Conservation (phyloP, 2,888 invertebrate genomes). For the Tholera decimalis region DNA sequence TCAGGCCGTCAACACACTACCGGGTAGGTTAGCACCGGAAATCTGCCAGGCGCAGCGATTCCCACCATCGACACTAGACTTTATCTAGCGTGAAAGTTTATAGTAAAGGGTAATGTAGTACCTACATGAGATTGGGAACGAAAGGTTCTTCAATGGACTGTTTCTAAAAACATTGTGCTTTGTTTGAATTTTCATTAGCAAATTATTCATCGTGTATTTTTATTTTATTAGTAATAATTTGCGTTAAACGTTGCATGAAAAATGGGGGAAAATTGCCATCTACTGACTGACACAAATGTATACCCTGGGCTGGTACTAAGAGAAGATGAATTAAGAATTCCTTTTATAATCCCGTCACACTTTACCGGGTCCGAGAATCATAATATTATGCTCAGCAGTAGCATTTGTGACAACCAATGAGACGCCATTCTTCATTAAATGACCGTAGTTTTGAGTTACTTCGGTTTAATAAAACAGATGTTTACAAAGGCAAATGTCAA, state of each 20-base stretch:
- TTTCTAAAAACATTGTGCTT: neutral
- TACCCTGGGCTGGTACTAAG: neutral
- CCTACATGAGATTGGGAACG: conserved; percentile 15
- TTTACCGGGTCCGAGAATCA: neutral
- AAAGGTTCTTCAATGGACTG: conserved; percentile 17
- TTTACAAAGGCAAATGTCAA: too few species aligned
- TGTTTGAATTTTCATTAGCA: neutral
- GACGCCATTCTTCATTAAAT: neutral
- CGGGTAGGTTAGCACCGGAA: conserved; percentile 40
- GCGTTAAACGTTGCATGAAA: neutral
- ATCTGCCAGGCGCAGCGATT: conserved; percentile 45
- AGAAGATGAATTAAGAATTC: neutral
- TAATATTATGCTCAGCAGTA: neutral
- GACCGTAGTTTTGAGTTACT: too few species aligned
- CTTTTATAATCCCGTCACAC: neutral
- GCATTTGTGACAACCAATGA: neutral
- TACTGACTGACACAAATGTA: neutral
- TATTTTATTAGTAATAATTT: neutral
- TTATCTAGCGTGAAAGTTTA: conserved; percentile 60
- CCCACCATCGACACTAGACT: conserved; percentile 39
- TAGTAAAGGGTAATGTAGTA: conserved; percentile 36
- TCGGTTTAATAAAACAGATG: too few species aligned
- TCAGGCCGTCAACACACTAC: conserved; percentile 45
- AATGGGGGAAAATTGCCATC: too few species aligned
- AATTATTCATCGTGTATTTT: neutral